Percentiles rank a stretch among this genome's conserved stretches.
phyloP scores from a whole-genome alignment of 2,113 vertebrate genomes.

The Anarrhichthys ocellatus region DNA sequence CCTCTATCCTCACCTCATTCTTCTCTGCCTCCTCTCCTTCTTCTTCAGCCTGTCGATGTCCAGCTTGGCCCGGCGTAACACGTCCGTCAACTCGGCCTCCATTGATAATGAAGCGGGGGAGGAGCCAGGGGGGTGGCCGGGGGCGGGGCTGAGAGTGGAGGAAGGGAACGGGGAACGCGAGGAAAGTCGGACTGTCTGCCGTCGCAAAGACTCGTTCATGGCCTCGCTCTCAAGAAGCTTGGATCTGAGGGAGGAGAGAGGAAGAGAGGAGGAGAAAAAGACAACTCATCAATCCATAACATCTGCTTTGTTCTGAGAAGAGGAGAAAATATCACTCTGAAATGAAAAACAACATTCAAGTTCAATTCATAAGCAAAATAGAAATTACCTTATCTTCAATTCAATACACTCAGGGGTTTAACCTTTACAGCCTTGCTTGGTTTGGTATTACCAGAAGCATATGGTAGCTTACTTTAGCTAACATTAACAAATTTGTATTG shows the following conservation, averaged over 20 bases:
- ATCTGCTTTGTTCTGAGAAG: neutral
- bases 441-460: neutral
- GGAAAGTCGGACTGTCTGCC: constrained; percentile 87
- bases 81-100: constrained; percentile 91
- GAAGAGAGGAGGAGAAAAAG: neutral
- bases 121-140: constrained; percentile 78
- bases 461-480: neutral
- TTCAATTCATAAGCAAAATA: neutral
- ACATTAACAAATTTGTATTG: neutral
- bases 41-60: constrained; percentile 95
- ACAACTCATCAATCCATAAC: neutral
- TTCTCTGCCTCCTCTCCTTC: constrained; percentile 90
- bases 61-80: constrained; percentile 91
- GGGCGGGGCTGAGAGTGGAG: constrained; percentile 60
- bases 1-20: constrained; percentile 86
- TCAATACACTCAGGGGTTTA: neutral
- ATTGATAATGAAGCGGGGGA: constrained; percentile 80
- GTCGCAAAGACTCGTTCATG: constrained; percentile 95
- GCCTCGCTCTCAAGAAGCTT: constrained; percentile 96
- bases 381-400: neutral
- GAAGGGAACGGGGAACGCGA: constrained; percentile 81
- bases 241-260: constrained; percentile 78
- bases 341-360: neutral
- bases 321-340: neutral
- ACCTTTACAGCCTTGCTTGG: neutral